Evolutionary conservation across 2,888 invertebrate genomes (phyloP).

Genomic region (Microctonus hyperodae): DNA sequence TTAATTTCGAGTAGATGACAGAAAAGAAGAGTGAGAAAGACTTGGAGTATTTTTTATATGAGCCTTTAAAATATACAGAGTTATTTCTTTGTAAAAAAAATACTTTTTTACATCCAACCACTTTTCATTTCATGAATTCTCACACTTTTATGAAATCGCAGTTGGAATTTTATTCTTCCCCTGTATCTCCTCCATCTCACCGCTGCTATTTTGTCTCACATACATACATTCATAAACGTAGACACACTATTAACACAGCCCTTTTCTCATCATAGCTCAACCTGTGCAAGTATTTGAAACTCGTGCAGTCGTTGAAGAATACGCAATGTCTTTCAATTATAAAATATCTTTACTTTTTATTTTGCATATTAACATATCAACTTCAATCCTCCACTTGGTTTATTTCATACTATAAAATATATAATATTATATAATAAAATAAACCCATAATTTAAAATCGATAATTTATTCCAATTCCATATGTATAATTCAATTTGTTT

Average conservation of each 20-base stretch:
- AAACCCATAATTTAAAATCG: too few relatives aligned
- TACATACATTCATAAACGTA: too few relatives aligned
- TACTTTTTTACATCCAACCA: neutral
- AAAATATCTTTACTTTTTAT: constrained; percentile 9
- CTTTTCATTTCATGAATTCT: constrained; percentile 23
- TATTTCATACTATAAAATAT: too few relatives aligned
- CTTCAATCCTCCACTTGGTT: neutral
- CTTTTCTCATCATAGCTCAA: neutral
- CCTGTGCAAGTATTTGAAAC: constrained; percentile 28
- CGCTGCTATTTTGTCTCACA: too few relatives aligned
- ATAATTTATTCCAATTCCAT: too few relatives aligned
- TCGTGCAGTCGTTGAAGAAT: constrained; percentile 11
- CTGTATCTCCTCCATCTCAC: neutral
- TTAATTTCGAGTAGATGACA: constrained; percentile 3
- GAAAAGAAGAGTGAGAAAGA: neutral
- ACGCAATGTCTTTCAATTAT: constrained; percentile 34
- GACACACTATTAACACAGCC: constrained; percentile 29
- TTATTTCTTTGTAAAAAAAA: constrained; percentile 14
- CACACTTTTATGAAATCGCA: constrained; percentile 19
- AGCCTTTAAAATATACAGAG: constrained; percentile 7
- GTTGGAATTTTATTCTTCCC: constrained; percentile 4
- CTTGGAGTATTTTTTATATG: neutral
- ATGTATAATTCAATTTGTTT: too few relatives aligned
- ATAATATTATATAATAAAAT: too few relatives aligned
- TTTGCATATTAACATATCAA: neutral